These are phyloP conservation scores for Muscidifurax raptorellus DNA, from an alignment of 1,140 invertebrate genomes.

Conservation along the genomic window DNA sequence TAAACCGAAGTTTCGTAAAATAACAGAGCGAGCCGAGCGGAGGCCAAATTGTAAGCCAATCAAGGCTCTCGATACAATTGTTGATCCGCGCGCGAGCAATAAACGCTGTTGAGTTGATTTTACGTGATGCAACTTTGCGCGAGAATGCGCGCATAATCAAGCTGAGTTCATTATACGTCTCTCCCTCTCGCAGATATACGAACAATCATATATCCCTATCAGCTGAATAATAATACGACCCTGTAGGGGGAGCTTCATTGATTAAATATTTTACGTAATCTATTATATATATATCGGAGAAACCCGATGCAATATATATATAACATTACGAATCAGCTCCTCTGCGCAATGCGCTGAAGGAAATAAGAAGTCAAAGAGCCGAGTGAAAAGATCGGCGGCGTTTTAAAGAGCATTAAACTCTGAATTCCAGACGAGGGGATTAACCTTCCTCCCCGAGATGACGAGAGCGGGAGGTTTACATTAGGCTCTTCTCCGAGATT, in stretches of 20 bases:
- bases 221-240: not conserved
- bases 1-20: not conserved
- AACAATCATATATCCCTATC: too few species aligned
- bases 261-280: constrained; percentile 27
- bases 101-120: not conserved
- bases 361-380: not conserved
- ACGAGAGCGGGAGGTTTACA: constrained; percentile 22
- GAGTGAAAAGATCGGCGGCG: not conserved
- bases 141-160: too few species aligned
- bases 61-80: not conserved
- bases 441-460: constrained; percentile 15
- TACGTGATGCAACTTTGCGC: too few species aligned
- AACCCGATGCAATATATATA: not conserved
- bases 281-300: constrained; percentile 7
- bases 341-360: not conserved
- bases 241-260: not conserved
- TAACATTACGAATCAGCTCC: not conserved
- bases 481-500: constrained; percentile 24
- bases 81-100: not conserved
- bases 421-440: constrained; percentile 51
- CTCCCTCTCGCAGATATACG: too few species aligned
- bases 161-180: too few species aligned
- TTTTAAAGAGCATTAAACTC: constrained; percentile 45
- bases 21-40: not conserved
- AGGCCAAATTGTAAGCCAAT: too few species aligned